Percentiles rank a stretch among this genome's conserved stretches.
phyloP scores from a whole-genome alignment of 2,888 invertebrate species.

The Teleogryllus oceanicus region DNA sequence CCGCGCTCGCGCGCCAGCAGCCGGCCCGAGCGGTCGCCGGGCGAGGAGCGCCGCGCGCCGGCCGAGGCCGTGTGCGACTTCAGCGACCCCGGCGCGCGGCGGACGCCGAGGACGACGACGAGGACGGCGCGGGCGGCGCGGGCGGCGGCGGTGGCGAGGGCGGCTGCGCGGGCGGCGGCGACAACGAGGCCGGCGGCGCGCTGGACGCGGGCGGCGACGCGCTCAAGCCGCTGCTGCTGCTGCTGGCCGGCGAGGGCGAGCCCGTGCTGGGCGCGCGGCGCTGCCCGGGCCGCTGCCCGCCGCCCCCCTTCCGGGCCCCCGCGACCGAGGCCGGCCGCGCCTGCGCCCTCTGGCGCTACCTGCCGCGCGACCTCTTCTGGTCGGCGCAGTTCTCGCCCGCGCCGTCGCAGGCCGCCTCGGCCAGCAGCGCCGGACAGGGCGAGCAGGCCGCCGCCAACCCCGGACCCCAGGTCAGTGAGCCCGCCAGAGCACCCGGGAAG shows the following conservation, averaged over 20 bases:
- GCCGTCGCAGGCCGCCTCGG: too few species aligned
- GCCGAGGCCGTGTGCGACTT: conserved; percentile 66
- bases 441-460: neutral
- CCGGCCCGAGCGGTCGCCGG: conserved; percentile 26
- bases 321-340: conserved; percentile 73
- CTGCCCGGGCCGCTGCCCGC: conserved; percentile 49
- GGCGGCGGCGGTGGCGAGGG: too few species aligned
- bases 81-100: conserved; percentile 70
- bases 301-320: conserved; percentile 61
- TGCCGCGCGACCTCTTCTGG: conserved; percentile 69
- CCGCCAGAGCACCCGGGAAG: too few species aligned
- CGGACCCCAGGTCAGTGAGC: too few species aligned
- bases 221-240: too few species aligned
- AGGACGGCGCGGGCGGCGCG: too few species aligned
- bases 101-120: neutral
- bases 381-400: conserved; percentile 56
- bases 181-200: too few species aligned
- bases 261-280: conserved; percentile 45
- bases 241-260: too few species aligned
- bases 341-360: conserved; percentile 68
- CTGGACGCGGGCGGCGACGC: too few species aligned
- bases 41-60: conserved; percentile 33
- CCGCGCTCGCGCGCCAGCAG: neutral
- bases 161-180: too few species aligned
- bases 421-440: neutral